Percentiles rank a stretch among this genome's conserved stretches.
Conservation (phyloP, 2,888 invertebrate species). For the Drosophila neutralis region DNA sequence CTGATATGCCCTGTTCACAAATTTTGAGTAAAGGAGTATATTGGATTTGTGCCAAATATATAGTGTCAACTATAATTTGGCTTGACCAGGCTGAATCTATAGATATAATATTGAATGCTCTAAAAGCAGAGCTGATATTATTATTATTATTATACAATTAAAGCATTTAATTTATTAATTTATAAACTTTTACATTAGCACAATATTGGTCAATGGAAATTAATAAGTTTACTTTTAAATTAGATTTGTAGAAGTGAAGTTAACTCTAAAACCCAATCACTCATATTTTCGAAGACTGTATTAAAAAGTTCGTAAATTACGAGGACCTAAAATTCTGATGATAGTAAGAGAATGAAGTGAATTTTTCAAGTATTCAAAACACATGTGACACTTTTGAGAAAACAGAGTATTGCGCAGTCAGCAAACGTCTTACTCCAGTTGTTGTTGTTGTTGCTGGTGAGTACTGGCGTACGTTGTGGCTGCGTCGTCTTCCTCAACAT, state of each 20-base stretch:
- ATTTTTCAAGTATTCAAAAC: background rate
- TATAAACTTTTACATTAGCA: background rate
- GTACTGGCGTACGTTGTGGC: slow-evolving; percentile 38
- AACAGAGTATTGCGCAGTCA: slow-evolving; percentile 5
- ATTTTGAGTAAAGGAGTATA: background rate
- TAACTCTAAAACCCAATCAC: background rate
- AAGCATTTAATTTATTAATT: background rate
- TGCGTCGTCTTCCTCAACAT: slow-evolving; percentile 20
- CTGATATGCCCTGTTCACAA: slow-evolving; percentile 14
- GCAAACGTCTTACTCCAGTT: background rate
- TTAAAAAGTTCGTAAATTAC: background rate
- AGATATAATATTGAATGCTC: background rate
- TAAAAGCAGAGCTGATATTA: background rate
- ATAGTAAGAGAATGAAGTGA: background rate
- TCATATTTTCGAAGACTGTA: background rate
- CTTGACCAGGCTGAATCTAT: background rate
- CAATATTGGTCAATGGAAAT: background rate
- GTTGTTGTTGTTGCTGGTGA: background rate
- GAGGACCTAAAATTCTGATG: background rate
- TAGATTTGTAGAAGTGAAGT: background rate
- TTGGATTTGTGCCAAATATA: background rate
- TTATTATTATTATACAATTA: background rate
- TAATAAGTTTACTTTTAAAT: background rate
- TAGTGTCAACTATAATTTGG: background rate
- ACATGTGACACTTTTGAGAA: background rate